Base-by-base conservation (phyloP, 2,113 vertebrate genomes). In the Oenanthe melanoleuca region DNA sequence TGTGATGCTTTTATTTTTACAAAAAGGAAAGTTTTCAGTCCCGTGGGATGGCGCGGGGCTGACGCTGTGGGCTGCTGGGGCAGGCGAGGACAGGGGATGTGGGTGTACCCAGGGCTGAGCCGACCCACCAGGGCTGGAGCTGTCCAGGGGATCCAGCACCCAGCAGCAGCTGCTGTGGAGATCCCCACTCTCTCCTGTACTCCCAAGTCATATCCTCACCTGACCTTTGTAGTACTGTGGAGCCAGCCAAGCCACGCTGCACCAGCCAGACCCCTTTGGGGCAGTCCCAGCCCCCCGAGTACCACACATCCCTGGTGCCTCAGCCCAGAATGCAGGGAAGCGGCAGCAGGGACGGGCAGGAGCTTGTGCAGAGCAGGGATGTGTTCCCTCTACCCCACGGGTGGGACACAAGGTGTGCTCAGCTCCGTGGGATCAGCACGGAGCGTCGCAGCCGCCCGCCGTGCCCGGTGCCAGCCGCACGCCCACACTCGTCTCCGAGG, bases 291-390 rank as follows among this genome's bases (percentile, higher is more conserved):
- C 25, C 19, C 80, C 67, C 45, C 2, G 4, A 65, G 65, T 9
- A 38, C 16, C 53, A 7, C 52, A 12, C 1, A 2, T 26, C 59
- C 14, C 0, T 9, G 1, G 13, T 28, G 44, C 29, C 66, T 31
- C 1, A 1, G 33, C 23, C 85, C 53, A 2, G 4, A 34, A 8
- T 0, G 31, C 0, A 0, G 63, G 52, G 12, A 64, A n/a, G 45
- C 0, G 0, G 80, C 72, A 66, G 38, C 50, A 52, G 66, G 52
- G 37, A 57, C 0, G 2, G 67, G 67, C 74, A 77, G 69, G 14
- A 49, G 73, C 9, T 20, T 2, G 6, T 33, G 11, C 33, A 61
- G 52, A 0, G 0, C 65, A 22, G 52, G 0, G 5, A 61, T 8
- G 8, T 7, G 3, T 13, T 6, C 5, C 22, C 40, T 65, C 13